Evolutionary conservation across 2,113 vertebrate species (phyloP).

Genomic region (Tachysurus vachellii): DNA sequence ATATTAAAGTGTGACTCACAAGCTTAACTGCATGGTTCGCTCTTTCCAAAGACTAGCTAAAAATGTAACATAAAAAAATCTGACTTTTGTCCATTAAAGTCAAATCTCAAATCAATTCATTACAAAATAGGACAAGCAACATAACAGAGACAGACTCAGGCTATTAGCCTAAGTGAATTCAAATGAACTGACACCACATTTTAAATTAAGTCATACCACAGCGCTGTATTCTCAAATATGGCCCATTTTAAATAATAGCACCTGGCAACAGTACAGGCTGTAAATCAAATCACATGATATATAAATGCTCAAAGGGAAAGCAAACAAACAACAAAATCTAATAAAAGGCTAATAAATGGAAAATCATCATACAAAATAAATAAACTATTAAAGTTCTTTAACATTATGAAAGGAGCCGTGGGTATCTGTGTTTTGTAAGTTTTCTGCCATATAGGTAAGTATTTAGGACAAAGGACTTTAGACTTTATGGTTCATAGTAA

Average conservation of each 20-base stretch:
- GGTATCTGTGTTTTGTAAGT: not conserved
- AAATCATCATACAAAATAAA: not conserved
- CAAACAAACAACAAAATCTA: not conserved
- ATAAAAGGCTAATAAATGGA: not conserved
- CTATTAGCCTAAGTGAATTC: not conserved
- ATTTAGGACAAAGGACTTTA: not conserved
- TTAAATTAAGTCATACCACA: not conserved
- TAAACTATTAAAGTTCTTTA: not conserved
- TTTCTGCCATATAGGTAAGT: not conserved
- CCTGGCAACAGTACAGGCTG: not conserved
- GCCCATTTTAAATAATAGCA: not conserved
- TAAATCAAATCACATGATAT: not conserved
- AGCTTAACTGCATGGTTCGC: slow-evolving; percentile 58
- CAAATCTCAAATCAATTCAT: not conserved
- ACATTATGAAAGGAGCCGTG: not conserved
- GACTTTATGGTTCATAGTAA: not conserved
- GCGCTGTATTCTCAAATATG: not conserved
- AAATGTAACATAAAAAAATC: slow-evolving; percentile 43
- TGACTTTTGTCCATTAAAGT: slow-evolving; percentile 43
- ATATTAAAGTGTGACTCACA: slow-evolving; percentile 64
- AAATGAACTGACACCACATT: not conserved
- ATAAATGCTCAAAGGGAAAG: not conserved
- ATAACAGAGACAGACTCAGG: not conserved
- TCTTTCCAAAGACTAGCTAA: slow-evolving; percentile 49
- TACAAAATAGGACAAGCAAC: not conserved